phyloP scores from a whole-genome alignment of 2,113 vertebrate species.

The Stegastes partitus region DNA sequence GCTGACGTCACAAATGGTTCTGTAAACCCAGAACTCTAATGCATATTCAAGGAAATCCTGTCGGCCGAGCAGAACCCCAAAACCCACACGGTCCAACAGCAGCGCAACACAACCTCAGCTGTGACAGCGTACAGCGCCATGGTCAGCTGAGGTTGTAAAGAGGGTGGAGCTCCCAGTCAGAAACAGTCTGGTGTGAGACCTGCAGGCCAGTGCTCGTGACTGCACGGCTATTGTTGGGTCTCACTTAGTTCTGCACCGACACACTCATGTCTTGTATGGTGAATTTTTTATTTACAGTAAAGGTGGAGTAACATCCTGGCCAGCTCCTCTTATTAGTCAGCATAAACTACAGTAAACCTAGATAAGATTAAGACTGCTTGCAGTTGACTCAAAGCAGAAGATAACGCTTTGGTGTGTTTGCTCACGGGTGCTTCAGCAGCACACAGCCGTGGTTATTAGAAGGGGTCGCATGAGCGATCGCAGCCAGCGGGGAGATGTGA shows the following conservation, averaged over 20 bases:
- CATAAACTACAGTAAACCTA: neutral
- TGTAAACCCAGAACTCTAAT: conserved; percentile 16
- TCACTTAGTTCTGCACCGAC: conserved; percentile 17
- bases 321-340: conserved; percentile 17
- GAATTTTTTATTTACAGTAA: conserved; percentile 13
- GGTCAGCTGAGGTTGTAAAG: conserved; percentile 42
- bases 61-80: neutral
- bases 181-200: conserved; percentile 30
- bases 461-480: neutral
- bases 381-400: conserved; percentile 14
- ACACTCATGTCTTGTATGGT: conserved; percentile 12
- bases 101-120: conserved; percentile 9
- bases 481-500: conserved; percentile 6
- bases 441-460: conserved; percentile 10
- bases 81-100: conserved; percentile 9
- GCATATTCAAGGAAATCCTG: conserved; percentile 7
- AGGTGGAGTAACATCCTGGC: conserved; percentile 9
- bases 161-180: conserved; percentile 35
- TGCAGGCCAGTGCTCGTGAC: conserved; percentile 37
- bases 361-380: conserved; percentile 1
- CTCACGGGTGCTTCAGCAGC: conserved; percentile 9
- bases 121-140: neutral
- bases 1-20: conserved; percentile 32
- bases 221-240: conserved; percentile 29
- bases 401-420: conserved; percentile 2